Percentiles rank a stretch among this genome's conserved stretches.
phyloP scores from a whole-genome alignment of 92 coral and sea anemone genomes.

The Epizoanthus illoricatus region DNA sequence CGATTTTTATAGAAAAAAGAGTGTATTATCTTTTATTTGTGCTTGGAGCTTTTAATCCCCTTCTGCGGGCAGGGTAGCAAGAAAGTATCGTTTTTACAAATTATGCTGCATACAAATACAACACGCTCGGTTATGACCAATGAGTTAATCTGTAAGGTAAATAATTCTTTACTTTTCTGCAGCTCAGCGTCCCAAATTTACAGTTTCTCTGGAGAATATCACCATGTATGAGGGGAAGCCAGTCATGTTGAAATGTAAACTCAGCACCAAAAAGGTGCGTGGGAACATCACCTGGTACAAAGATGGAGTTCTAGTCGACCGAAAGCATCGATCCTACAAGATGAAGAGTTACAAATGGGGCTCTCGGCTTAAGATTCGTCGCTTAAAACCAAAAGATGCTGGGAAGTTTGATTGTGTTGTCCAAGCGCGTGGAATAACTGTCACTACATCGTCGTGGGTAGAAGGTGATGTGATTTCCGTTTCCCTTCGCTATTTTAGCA shows the following conservation, averaged over 20 bases:
- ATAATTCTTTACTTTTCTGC: slow-evolving; percentile 21
- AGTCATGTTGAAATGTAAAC: slow-evolving; percentile 83
- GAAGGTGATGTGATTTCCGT: not conserved
- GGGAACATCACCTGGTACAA: slow-evolving; percentile 87
- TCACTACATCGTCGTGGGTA: slow-evolving; percentile 48
- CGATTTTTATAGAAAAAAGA: too few relatives aligned
- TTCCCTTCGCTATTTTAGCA: too few relatives aligned
- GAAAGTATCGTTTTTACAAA: too few relatives aligned
- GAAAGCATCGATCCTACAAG: slow-evolving; percentile 57
- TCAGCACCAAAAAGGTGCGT: slow-evolving; percentile 62
- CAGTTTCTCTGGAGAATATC: slow-evolving; percentile 60
- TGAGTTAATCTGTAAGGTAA: too few relatives aligned
- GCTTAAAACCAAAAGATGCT: slow-evolving; percentile 63
- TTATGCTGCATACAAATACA: too few relatives aligned
- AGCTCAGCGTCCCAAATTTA: slow-evolving; percentile 47
- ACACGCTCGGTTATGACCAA: too few relatives aligned
- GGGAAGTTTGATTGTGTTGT: slow-evolving; percentile 79
- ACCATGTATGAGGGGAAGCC: slow-evolving; percentile 76
- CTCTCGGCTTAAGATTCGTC: slow-evolving; percentile 82
- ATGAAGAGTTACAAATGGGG: slow-evolving; percentile 65
- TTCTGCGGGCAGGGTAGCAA: too few relatives aligned
- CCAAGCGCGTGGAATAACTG: slow-evolving; percentile 3
- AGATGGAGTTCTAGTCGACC: slow-evolving; percentile 63
- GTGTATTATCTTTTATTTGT: too few relatives aligned
- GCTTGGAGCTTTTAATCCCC: too few relatives aligned